Evolutionary conservation across 2,888 invertebrate species (phyloP).

Genomic region (Dysmachus trigonus): DNA sequence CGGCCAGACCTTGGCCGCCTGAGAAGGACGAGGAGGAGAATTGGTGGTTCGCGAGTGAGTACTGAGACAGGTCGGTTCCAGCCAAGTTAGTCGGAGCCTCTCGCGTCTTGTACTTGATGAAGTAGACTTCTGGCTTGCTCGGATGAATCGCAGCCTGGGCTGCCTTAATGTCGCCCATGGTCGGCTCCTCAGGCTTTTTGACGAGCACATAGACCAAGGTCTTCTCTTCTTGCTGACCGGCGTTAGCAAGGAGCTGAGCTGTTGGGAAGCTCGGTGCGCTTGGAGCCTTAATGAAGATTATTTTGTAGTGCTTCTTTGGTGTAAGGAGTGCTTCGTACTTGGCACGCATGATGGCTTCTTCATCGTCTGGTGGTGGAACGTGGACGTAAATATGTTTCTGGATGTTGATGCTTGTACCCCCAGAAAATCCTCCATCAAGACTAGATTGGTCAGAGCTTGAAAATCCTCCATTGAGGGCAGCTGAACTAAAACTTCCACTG

Average conservation of each 20-base stretch:
- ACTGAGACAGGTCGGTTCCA: constrained; percentile 56
- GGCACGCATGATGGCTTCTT: constrained; percentile 73
- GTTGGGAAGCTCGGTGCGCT: constrained; percentile 69
- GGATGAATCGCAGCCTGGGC: constrained; percentile 68
- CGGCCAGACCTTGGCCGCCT: background rate
- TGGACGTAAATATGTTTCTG: constrained; percentile 90
- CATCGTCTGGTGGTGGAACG: constrained; percentile 84
- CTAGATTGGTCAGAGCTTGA: background rate
- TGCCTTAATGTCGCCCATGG: constrained; percentile 67
- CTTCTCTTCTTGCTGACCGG: constrained; percentile 74
- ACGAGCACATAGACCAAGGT: constrained; percentile 75
- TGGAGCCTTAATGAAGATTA: constrained; percentile 77
- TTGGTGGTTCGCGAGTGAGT: constrained; percentile 67
- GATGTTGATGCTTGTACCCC: constrained; percentile 67
- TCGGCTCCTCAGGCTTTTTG: constrained; percentile 75
- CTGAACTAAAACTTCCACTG: constrained; percentile 7
- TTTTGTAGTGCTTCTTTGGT: constrained; percentile 78
- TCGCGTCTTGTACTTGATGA: constrained; percentile 77
- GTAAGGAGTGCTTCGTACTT: constrained; percentile 69
- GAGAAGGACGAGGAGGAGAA: background rate
- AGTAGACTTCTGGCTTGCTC: constrained; percentile 76
- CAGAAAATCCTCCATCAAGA: background rate
- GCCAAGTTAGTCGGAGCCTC: constrained; percentile 48
- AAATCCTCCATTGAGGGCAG: constrained; percentile 19
- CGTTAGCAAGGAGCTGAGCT: constrained; percentile 66